Base-by-base conservation (phyloP, 2,888 invertebrate genomes). In the Ceramica pisi region DNA sequence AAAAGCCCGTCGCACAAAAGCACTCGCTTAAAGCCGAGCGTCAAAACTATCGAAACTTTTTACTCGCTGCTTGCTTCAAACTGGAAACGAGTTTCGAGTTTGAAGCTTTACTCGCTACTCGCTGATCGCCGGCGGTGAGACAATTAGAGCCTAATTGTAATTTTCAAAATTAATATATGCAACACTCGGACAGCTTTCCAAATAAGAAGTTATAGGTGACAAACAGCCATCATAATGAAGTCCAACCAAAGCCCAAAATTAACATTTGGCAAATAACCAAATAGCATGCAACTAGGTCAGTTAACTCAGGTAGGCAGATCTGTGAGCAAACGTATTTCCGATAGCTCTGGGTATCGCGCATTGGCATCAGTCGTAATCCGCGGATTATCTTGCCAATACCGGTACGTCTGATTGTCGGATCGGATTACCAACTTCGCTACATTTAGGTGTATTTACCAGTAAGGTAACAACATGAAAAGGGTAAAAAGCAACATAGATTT, bases 331-430 rank as follows among this genome's bases (percentile, higher is more conserved):
- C 46, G 31, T 35, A 44, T 31, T 56, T 51, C 75, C 59, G 60
- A 75, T 75, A 78, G 19, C 56, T 46, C 64, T 60, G 50, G 23
- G 51, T 56, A 50, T 50, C 56, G n/a, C 2, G 53, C n/a, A 38
- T 76, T 81, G 77, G 71, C 81, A 61, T 19, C 60, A 16, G 41
- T 7, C 10, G 38, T 66, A 70, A 80, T 70, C 71, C 44, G 6
- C 19, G 48, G 59, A 63, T 78, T 59, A 71, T 7, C n/a, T 21
- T 10, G n/a, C 31, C 19, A 31, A 10, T 50, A 19, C 8, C 41
- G 21, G 38, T 21, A 44, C 26, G 26, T 50, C 35, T 38, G 44
- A 44, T 50, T 75, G 19, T 14, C 14, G 4, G 21, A 38, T 3
- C 10, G 8, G 14, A 46, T 21, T 44, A 75, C 31, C 10, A n/a